Base-by-base conservation (phyloP, 2,797 vertebrate species). In the Potorous gilbertii region DNA sequence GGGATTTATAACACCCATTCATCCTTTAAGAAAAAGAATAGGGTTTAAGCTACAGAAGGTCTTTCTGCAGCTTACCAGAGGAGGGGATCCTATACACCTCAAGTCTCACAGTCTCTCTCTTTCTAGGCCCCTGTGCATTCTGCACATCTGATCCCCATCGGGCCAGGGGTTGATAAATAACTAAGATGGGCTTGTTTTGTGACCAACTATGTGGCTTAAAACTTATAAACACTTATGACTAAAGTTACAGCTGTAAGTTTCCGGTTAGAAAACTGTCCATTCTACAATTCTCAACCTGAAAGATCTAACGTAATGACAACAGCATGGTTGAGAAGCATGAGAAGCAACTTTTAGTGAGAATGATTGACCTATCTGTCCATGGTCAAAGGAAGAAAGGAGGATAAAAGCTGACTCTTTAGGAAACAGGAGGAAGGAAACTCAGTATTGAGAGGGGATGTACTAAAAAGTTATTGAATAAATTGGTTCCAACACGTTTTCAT, bases 21-120 rank as follows among this genome's bases (percentile, higher is more conserved):
- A 97, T 98, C 97, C 98, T 98, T 98, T 97, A 98, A 98, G 96
- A 94, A 97, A 97, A 98, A 98, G 96, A 97, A 97, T 97, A 97
- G 92, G 29, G 97, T 95, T 98, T 98, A 98, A 96, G 97, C 94
- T 95, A 94, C 50, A 90, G 93, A 96, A 74, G 62, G 93, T 94
- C 97, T 97, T 96, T 97, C 92, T 91, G 95, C 62, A 56, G 55
- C 90, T 98, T 97, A 96, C 95, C 93, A 97, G 95, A 96, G 93
- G 95, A 95, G 95, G 91, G 96, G 97, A 97, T 96, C 96, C 96
- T 97, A 94, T 95, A 94, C 93, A 91, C 95, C 97, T 97, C 96
- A 94, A 24, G 31, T 96, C n/a, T 90, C 93, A 92, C 59, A 91
- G 55, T 0, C 10, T 31, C 0, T 31, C 0, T 50, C 57, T 98